Base-by-base conservation (phyloP, 1,140 invertebrate species). In the Chelonus insularis region DNA sequence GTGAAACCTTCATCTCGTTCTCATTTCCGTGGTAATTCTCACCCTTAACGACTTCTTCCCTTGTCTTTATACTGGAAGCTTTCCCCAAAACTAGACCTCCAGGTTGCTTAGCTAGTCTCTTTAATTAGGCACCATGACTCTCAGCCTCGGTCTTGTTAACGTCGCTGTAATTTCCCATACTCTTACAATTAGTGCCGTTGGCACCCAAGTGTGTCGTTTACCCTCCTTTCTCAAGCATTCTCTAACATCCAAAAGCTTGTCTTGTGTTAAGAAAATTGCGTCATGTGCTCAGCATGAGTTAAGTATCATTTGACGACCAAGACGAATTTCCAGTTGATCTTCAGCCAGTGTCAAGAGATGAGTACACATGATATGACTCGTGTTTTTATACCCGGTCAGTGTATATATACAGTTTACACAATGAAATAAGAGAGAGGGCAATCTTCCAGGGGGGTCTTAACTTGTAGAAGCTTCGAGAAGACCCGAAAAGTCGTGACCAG, bases 61-160 rank as follows among this genome's bases (percentile, higher is more conserved):
- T 37, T 34, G 36, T 37, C 29, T 12, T 36, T 52, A 23, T 48
- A 56, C 39, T 62, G 16, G 12, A 14, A 12, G 9, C 41, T 4
- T 12, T 9, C 18, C 21, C 16, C 45, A 39, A 60, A 60, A 54
- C 54, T 48, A 41, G 18, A 50, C 43, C 45, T 55, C 37, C 34
- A 57, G 54, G 45, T 57, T 57, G 62, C 62, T 67, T 63, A 63
- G 62, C 60, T 58, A 61, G 52, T 62, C 60, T 69, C 67, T 69
- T 69, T 69, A 69, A 69, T 69, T 69, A 69, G 65, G 50, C 58
- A 63, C 64, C 62, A 62, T 64, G 67, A 59, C 55, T 32, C 18
- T 47, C 29, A 20, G 36, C 25, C 21, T 51, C 39, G 37, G 58
- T 52, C 48, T 54, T 60, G 58, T 54, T 60, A 60, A 60, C 37